Evolutionary conservation across 2,113 vertebrate species (phyloP), one percentile per base, ranked within the genome.

Genomic region (Rostratula benghalensis): DNA sequence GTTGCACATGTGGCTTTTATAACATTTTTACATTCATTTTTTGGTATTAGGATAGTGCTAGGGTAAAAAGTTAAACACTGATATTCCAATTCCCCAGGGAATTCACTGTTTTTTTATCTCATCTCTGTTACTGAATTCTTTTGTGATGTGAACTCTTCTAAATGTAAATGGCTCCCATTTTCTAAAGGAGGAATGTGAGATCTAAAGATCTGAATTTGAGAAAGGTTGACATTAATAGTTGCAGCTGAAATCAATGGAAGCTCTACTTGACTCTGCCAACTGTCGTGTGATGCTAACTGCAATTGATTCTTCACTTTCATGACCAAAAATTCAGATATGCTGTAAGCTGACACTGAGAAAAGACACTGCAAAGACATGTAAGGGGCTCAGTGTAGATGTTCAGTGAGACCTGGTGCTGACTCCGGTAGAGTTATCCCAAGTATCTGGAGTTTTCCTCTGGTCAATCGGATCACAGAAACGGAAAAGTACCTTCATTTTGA

Each of bases 141-240:
- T 74, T 67, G 51, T 77, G 54, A 78, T 77, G 75, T 92, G 68
- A 90, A 68, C 59, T 89, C n/a, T 83, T 57, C 88, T 75, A 86
- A 88, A 77, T 90, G 76, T 43, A 87, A 96, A 83, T 17, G 30
- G 19, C 69, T 90, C 54, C 39, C 48, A 53, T 94, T 91, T 97
- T 94, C 83, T 92, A 53, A 24, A 87, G 54, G 37, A 50, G 68
- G 57, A 87, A 81, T 86, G 53, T 68, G 65, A 94, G 67, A 83
- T 73, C 41, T 71, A 12, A 79, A 82, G 63, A 76, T 73, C 25
- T 90, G 90, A 80, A 63, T 31, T 50, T 79, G 31, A 46, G 37
- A 71, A 75, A 68, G 17, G 13, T 21, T 65, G 54, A 56, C 30
- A 19, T 68, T 68, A 82, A 46, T 43, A 91, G 39, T 77, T 82